A percentile compares a stretch with the other conserved stretches of the same genome.
Evolutionary conservation across 1,140 invertebrate genomes (phyloP).

Genomic region (Ceratina japonica): DNA sequence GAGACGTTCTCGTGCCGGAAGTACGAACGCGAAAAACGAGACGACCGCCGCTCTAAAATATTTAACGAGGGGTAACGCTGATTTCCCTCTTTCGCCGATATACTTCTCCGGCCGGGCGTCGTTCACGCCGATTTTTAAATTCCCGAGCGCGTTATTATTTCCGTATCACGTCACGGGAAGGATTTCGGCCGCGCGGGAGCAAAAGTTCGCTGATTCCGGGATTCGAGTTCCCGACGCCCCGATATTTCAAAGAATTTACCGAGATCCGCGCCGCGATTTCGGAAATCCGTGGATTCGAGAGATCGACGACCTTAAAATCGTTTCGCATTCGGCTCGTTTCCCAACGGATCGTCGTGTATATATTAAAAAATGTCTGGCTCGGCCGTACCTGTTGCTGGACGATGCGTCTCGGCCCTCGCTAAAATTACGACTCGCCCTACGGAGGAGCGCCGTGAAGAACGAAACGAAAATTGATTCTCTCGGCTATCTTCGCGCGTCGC

Average conservation of each 20-base stretch:
- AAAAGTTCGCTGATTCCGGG: constrained; percentile 17
- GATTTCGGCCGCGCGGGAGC: constrained; percentile 32
- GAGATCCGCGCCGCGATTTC: background rate
- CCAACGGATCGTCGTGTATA: background rate
- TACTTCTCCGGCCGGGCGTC: constrained; percentile 4
- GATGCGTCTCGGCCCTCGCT: constrained; percentile 20
- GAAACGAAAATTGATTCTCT: background rate
- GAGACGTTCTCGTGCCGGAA: too few species aligned
- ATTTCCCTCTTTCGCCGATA: too few species aligned
- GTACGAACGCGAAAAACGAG: too few species aligned
- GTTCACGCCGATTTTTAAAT: constrained; percentile 45
- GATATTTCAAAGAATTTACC: constrained; percentile 45
- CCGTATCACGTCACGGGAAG: constrained; percentile 11
- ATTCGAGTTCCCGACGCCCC: constrained; percentile 19
- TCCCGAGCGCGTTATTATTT: constrained; percentile 38
- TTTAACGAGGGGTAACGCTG: too few species aligned
- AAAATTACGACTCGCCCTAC: constrained; percentile 52
- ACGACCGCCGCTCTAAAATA: too few species aligned
- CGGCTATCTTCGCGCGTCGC: too few species aligned
- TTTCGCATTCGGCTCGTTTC: constrained; percentile 27
- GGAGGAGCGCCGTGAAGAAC: too few species aligned
- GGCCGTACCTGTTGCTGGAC: constrained; percentile 56
- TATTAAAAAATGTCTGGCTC: too few species aligned
- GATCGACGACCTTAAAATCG: constrained; percentile 39
- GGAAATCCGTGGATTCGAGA: constrained; percentile 17